phyloP scores from a whole-genome alignment of 2,113 vertebrate genomes.

The Oreocharis arfaki region DNA sequence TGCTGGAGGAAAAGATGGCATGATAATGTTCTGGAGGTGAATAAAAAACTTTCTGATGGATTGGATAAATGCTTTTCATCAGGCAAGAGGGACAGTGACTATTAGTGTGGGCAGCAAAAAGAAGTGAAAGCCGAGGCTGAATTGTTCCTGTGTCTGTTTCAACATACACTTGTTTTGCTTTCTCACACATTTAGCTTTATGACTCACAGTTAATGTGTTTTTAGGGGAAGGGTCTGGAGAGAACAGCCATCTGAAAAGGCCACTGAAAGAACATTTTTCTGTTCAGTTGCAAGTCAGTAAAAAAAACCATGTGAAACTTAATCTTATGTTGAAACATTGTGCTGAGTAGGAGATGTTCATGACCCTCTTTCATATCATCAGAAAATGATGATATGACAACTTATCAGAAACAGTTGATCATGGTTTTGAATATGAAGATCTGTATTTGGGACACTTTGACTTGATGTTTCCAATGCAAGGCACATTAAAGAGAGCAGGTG shows the following conservation, averaged over 20 bases:
- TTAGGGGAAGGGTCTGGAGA: background rate
- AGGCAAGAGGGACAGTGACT: background rate
- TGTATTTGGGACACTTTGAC: background rate
- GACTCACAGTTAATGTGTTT: background rate
- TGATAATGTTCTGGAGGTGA: background rate
- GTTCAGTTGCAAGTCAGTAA: background rate
- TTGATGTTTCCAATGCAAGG: background rate
- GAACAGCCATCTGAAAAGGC: background rate
- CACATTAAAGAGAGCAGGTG: background rate
- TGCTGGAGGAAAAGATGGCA: background rate
- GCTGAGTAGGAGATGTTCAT: background rate
- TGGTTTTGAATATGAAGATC: background rate
- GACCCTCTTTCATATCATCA: background rate
- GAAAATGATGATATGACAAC: background rate
- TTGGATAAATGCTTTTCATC: background rate
- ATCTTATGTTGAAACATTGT: background rate
- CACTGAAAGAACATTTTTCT: background rate
- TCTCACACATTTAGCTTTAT: background rate
- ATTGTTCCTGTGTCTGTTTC: background rate
- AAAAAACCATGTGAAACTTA: rapidly evolving
- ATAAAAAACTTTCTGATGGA: background rate
- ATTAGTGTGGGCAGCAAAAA: background rate
- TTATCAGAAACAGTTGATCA: background rate
- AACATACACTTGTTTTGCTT: background rate
- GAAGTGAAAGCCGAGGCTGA: background rate